These are phyloP conservation scores for Megalops cyprinoides DNA, from an alignment of 2,797 vertebrate species.

Conservation along the genomic window DNA sequence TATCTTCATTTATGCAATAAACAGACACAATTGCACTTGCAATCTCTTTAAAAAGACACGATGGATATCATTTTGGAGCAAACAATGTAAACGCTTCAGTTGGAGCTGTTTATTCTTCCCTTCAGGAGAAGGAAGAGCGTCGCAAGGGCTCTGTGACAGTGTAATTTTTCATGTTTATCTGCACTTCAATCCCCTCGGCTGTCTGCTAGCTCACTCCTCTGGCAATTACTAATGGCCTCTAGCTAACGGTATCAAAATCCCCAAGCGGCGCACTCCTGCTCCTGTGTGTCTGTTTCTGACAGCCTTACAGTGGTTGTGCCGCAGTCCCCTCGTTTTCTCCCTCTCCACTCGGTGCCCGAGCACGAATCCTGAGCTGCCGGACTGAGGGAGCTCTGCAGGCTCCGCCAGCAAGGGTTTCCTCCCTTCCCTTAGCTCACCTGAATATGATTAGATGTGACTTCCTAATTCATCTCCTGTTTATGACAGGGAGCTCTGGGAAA, in stretches of 20 bases:
- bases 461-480: neutral
- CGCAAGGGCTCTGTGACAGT: conserved; percentile 1
- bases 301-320: neutral
- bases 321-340: neutral
- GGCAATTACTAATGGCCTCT: conserved; percentile 30
- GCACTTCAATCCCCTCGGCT: conserved; percentile 25
- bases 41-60: neutral
- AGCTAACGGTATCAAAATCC: conserved; percentile 28
- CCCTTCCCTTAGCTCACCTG: neutral
- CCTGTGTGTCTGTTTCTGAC: conserved; percentile 12
- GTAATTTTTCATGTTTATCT: conserved; percentile 34
- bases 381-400: conserved; percentile 4
- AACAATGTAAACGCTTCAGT: neutral
- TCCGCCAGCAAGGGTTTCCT: neutral
- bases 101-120: neutral
- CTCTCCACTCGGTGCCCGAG: neutral
- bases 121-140: neutral
- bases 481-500: neutral
- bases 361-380: neutral
- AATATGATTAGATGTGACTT: conserved; percentile 2
- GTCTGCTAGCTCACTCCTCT: conserved; percentile 18
- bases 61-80: conserved; percentile 10
- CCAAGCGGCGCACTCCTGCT: neutral
- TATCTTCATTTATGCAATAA: neutral
- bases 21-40: neutral